These are phyloP conservation scores for Oreochromis grahami DNA, from an alignment of 2,797 vertebrate species.

Conservation along the genomic window DNA sequence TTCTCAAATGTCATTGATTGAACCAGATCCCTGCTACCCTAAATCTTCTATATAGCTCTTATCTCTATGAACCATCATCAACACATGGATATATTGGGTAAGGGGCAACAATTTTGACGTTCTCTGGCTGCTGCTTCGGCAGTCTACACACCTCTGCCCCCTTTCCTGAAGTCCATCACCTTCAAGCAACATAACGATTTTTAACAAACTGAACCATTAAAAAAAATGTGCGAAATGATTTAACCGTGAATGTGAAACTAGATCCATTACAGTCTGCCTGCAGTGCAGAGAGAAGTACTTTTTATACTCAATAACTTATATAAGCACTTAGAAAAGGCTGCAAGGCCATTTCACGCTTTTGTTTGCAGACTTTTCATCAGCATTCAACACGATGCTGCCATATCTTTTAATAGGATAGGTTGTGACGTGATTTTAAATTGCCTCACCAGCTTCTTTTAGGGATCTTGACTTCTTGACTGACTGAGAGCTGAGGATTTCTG, in stretches of 20 bases:
- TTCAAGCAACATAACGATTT: background rate
- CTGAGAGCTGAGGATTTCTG: background rate
- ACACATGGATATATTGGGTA: background rate
- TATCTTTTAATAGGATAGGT: background rate
- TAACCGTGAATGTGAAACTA: background rate
- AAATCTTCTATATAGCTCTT: background rate
- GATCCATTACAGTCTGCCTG: background rate
- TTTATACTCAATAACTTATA: background rate
- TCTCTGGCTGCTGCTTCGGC: background rate
- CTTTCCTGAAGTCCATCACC: background rate
- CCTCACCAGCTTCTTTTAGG: background rate
- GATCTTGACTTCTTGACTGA: background rate
- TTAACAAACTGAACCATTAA: background rate
- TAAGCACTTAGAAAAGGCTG: background rate
- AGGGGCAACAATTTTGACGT: background rate
- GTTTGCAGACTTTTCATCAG: background rate
- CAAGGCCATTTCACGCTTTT: background rate
- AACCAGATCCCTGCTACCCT: background rate
- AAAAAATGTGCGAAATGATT: background rate
- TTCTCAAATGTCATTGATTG: background rate
- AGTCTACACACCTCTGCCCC: background rate
- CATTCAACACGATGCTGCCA: background rate
- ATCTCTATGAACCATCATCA: background rate
- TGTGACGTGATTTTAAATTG: background rate
- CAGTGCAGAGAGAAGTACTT: fast-evolving